phyloP scores from a whole-genome alignment of 1,140 invertebrate genomes.

The Diorhabda elongata region DNA sequence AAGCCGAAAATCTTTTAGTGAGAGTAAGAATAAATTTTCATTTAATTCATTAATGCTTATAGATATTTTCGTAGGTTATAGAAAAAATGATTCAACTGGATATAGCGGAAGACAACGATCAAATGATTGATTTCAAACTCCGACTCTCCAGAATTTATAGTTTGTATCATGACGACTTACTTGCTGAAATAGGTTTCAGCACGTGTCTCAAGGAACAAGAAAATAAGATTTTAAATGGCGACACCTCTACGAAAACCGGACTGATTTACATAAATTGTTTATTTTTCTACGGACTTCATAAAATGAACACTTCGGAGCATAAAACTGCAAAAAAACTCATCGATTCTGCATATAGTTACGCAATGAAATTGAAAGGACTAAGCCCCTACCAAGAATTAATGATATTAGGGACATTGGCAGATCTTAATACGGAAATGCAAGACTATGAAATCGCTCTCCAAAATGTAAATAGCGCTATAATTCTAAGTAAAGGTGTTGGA shows the following conservation, averaged over 20 bases:
- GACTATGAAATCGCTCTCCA: slow-evolving; percentile 39
- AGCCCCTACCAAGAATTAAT: slow-evolving; percentile 44
- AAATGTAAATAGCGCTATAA: slow-evolving; percentile 41
- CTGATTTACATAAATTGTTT: slow-evolving; percentile 43
- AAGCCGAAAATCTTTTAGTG: slow-evolving; percentile 41
- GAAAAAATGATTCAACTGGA: slow-evolving; percentile 30
- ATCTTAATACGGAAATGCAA: slow-evolving; percentile 41
- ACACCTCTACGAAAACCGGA: slow-evolving; percentile 40
- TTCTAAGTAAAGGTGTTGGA: slow-evolving; percentile 41
- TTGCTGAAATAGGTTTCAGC: slow-evolving; percentile 43
- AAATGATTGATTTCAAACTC: slow-evolving; percentile 44
- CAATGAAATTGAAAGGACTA: slow-evolving; percentile 41
- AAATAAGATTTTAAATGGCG: slow-evolving; percentile 37
- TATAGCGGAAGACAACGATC: slow-evolving; percentile 35
- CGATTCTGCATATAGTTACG: slow-evolving; percentile 40
- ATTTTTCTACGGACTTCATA: slow-evolving; percentile 45
- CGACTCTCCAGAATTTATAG: slow-evolving; percentile 43
- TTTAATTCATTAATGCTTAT: too few relatives aligned
- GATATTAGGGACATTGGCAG: slow-evolving; percentile 41
- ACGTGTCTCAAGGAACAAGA: slow-evolving; percentile 43
- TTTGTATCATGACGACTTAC: slow-evolving; percentile 33
- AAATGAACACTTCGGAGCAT: slow-evolving; percentile 37
- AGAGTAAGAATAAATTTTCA: slow-evolving; percentile 16
- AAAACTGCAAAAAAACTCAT: slow-evolving; percentile 37
- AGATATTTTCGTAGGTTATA: slow-evolving; percentile 12